A percentile compares a stretch with the other conserved stretches of the same genome.
Evolutionary conservation across 1,140 invertebrate species (phyloP).

Genomic region (Tribolium castaneum): DNA sequence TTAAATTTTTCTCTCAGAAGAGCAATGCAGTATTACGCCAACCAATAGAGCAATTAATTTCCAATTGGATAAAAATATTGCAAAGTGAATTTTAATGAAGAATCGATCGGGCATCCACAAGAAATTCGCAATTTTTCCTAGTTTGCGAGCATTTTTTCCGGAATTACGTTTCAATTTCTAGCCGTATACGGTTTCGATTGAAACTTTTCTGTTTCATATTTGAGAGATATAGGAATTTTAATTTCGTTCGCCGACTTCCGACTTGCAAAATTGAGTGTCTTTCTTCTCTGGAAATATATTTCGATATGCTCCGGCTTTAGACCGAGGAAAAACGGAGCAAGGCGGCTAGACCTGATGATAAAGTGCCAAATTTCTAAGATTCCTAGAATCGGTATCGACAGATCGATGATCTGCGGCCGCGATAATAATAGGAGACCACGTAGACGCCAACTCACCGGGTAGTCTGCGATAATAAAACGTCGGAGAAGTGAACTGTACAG

Average conservation of each 20-base stretch:
- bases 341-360: not conserved
- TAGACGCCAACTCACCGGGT: conserved; percentile 26
- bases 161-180: not conserved
- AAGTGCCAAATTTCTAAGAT: conserved; percentile 35
- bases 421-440: conserved; percentile 19
- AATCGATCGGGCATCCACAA: not conserved
- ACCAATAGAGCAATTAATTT: not conserved
- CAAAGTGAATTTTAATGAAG: not conserved
- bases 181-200: not conserved
- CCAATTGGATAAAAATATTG: not conserved
- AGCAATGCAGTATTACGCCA: not conserved
- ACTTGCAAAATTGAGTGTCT: conserved; percentile 2
- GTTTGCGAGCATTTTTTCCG: too few relatives aligned
- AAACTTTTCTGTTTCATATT: not conserved
- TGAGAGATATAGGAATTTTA: conserved; percentile 8
- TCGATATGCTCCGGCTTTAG: not conserved
- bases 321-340: not conserved
- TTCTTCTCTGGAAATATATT: not conserved
- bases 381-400: conserved; percentile 12
- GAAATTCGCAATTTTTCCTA: too few relatives aligned
- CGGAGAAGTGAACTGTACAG: conserved; percentile 9
- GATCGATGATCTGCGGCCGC: conserved; percentile 21
- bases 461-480: conserved; percentile 25
- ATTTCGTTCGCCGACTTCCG: conserved; percentile 4
- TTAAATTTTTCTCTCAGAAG: not conserved